These are phyloP conservation scores for Euzophera pinguis DNA, from an alignment of 2,888 invertebrate genomes.

Conservation along the genomic window DNA sequence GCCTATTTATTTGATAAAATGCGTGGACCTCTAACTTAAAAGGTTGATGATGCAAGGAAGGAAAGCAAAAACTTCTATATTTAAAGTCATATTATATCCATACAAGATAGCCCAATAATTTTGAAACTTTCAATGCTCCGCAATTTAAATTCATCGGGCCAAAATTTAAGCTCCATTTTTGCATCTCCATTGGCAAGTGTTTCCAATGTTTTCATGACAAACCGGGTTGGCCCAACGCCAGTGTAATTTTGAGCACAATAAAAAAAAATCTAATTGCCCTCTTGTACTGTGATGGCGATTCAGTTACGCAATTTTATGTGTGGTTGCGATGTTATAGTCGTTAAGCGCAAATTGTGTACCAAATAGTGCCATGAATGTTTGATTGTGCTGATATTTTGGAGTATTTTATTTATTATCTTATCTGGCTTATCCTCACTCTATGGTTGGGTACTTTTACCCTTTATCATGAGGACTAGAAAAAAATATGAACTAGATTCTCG, in stretches of 20 bases:
- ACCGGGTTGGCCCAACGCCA: conserved; percentile 45
- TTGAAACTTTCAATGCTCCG: conserved; percentile 2
- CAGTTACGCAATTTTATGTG: conserved; percentile 8
- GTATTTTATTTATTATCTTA: too few relatives aligned
- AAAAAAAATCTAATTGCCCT: conserved; percentile 34
- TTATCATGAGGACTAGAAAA: too few relatives aligned
- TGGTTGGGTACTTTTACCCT: too few relatives aligned
- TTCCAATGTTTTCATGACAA: conserved; percentile 34
- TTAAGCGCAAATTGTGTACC: neutral
- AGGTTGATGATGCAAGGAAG: too few relatives aligned
- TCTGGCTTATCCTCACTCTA: too few relatives aligned
- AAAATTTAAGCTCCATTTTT: conserved; percentile 7
- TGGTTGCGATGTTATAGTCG: neutral
- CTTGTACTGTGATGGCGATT: conserved; percentile 20
- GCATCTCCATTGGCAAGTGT: conserved; percentile 11
- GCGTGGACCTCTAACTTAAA: too few relatives aligned
- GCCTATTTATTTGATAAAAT: too few relatives aligned
- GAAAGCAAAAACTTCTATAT: too few relatives aligned
- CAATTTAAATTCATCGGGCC: conserved; percentile 6
- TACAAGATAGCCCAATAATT: neutral
- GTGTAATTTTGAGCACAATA: conserved; percentile 44
- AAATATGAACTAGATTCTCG: too few relatives aligned
- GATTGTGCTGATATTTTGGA: too few relatives aligned
- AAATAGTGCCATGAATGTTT: too few relatives aligned
- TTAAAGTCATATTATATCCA: neutral